phyloP scores from a whole-genome alignment of 2,888 invertebrate species.

The Meteorus cinctellus region DNA sequence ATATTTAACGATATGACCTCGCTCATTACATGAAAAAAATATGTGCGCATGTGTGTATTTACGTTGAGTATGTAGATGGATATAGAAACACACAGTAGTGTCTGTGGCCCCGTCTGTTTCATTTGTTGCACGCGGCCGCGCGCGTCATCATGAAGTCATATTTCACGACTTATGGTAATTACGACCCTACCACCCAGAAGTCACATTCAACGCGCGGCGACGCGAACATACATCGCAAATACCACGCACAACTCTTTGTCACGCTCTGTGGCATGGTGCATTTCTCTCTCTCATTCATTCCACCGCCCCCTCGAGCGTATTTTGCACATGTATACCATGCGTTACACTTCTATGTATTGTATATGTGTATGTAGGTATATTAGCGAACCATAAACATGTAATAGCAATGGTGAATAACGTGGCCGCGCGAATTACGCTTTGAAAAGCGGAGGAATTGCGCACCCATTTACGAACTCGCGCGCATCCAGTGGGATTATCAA shows the following conservation, averaged over 20 bases:
- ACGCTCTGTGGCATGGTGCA: slow-evolving; percentile 37
- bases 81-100: slow-evolving; percentile 2
- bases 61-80: background rate
- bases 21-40: background rate
- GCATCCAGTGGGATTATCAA: slow-evolving; percentile 55
- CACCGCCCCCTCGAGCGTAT: slow-evolving; percentile 22
- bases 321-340: slow-evolving; percentile 24
- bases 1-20: background rate
- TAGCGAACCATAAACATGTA: slow-evolving; percentile 37
- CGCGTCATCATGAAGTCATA: slow-evolving; percentile 70
- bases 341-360: slow-evolving; percentile 8
- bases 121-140: slow-evolving; percentile 62
- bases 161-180: slow-evolving; percentile 72
- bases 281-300: slow-evolving; percentile 18
- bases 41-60: background rate
- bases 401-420: slow-evolving; percentile 35
- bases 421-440: slow-evolving; percentile 60
- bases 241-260: slow-evolving; percentile 44
- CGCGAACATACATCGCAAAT: slow-evolving; percentile 14
- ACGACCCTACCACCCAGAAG: slow-evolving; percentile 68
- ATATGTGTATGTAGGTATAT: slow-evolving; percentile 32
- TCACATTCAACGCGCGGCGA: slow-evolving; percentile 41
- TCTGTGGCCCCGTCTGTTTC: slow-evolving; percentile 53
- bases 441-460: slow-evolving; percentile 58
- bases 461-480: slow-evolving; percentile 53